Evolutionary conservation across 2,113 vertebrate genomes (phyloP).

Genomic region (Coryphaenoides rupestris): DNA sequence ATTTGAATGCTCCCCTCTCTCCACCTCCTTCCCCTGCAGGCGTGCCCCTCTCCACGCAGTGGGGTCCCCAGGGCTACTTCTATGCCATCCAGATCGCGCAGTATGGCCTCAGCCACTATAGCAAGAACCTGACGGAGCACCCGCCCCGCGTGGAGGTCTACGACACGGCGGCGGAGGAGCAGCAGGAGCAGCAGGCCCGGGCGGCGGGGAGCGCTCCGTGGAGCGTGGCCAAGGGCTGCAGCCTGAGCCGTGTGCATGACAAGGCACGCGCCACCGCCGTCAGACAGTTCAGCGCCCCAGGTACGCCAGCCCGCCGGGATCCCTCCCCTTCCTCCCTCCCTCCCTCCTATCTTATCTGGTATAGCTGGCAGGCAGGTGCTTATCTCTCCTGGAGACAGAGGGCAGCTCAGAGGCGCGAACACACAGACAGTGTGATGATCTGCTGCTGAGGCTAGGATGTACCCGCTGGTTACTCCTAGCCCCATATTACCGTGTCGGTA

Average conservation of each 20-base stretch:
- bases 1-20: no score
- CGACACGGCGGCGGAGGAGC: conserved; percentile 80
- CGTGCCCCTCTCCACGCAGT: conserved; percentile 94
- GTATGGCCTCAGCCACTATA: conserved; percentile 98
- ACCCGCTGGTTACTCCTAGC: conserved; percentile 21
- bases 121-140: conserved; percentile 96
- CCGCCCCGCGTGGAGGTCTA: conserved; percentile 86
- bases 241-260: conserved; percentile 76
- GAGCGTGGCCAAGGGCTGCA: conserved; percentile 84
- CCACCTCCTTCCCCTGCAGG: conserved; percentile 63
- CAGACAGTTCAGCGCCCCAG: conserved; percentile 86
- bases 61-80: conserved; percentile 98
- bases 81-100: conserved; percentile 99
- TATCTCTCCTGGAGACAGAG: conserved; percentile 45
- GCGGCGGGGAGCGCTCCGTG: conserved; percentile 60
- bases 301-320: conserved; percentile 66
- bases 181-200: conserved; percentile 24
- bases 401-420: conserved; percentile 28
- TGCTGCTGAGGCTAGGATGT: conserved; percentile 36
- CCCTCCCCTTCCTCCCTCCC: not conserved
- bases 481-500: conserved; percentile 8
- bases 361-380: conserved; percentile 31
- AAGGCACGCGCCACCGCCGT: conserved; percentile 76
- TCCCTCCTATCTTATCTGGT: not conserved
- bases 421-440: conserved; percentile 1